phyloP scores from a whole-genome alignment of 2,113 vertebrate species.

The Sylvia atricapilla region DNA sequence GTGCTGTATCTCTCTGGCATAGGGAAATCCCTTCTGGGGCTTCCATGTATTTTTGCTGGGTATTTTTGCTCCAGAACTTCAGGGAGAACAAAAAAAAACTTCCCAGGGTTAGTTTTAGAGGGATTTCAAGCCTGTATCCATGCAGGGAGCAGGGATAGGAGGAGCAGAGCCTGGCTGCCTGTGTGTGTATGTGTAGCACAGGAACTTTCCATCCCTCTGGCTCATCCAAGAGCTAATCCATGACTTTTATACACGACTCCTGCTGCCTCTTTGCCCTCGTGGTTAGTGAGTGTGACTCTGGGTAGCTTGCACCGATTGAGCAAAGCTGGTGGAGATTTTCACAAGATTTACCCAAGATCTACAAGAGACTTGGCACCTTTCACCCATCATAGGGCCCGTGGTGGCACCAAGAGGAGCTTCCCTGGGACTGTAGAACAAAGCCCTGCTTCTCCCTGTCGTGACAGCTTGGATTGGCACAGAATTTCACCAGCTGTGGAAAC shows the following conservation, averaged over 20 bases:
- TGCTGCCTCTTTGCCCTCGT: background rate
- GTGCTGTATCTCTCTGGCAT: too few species aligned
- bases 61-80: background rate
- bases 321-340: background rate
- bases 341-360: background rate
- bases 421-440: background rate
- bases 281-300: fast-evolving
- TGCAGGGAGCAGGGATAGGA: background rate
- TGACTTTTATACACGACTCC: fast-evolving
- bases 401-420: background rate
- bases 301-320: background rate
- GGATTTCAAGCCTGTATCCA: background rate
- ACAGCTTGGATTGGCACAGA: fast-evolving
- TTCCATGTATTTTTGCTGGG: fast-evolving
- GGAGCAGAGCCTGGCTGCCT: background rate
- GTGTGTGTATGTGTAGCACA: background rate
- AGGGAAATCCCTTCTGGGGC: background rate
- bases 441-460: background rate
- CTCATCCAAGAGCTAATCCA: background rate
- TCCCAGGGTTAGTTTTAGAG: background rate
- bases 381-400: fast-evolving
- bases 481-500: background rate
- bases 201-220: background rate
- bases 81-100: background rate
- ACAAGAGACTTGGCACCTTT: background rate